These are phyloP conservation scores for Gopherus evgoodei DNA, from an alignment of 2,113 vertebrate genomes.

Conservation along the genomic window DNA sequence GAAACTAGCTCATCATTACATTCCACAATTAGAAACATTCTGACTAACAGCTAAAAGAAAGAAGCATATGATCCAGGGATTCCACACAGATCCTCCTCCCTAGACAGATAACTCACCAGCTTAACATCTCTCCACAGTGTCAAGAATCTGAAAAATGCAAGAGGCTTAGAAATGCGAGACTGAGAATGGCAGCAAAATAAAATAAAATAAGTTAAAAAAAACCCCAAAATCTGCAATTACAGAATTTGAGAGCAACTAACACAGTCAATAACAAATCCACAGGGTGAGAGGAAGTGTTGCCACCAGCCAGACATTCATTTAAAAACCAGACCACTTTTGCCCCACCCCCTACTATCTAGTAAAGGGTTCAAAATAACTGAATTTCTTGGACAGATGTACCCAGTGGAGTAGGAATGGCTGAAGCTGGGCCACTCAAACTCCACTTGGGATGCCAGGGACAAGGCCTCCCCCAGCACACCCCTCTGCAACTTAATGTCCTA, in stretches of 20 bases:
- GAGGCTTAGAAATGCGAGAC: not conserved
- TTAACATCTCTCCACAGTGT: conserved; percentile 24
- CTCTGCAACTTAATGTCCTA: not conserved
- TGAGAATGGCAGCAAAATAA: not conserved
- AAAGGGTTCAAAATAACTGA: not conserved
- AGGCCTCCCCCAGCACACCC: not conserved
- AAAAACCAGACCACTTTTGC: not conserved
- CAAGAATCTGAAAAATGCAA: conserved; percentile 38
- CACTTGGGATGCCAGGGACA: not conserved
- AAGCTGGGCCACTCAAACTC: not conserved
- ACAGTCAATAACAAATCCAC: not conserved
- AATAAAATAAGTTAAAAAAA: not conserved
- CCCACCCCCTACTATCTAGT: not conserved
- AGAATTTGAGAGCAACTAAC: not conserved
- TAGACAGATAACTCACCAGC: not conserved
- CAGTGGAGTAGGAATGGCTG: not conserved
- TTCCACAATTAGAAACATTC: not conserved
- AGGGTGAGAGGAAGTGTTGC: not conserved
- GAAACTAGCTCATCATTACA: not conserved
- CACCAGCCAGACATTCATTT: not conserved
- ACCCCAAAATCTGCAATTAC: not conserved
- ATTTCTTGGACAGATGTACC: too few species aligned
- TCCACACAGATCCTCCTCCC: not conserved
- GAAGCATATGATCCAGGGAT: not conserved
- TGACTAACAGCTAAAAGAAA: not conserved